Percentiles rank a stretch among this genome's conserved stretches.
These are phyloP conservation scores for Progne subis DNA, from an alignment of 2,113 vertebrate genomes.

Conservation along the genomic window DNA sequence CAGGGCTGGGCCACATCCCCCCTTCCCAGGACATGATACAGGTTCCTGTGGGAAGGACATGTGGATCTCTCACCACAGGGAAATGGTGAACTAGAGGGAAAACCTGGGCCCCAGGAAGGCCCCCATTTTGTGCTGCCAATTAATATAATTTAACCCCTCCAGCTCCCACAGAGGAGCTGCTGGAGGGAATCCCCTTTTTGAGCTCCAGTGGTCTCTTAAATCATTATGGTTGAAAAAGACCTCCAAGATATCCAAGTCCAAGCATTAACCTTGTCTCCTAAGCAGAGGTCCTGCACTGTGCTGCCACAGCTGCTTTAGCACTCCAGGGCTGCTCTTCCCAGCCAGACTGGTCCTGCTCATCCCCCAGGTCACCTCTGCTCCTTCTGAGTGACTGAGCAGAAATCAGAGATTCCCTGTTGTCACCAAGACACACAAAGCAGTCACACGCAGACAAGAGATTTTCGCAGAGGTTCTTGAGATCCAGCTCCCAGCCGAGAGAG, in stretches of 20 bases:
- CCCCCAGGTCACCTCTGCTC: background rate
- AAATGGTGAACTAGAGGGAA: fast-evolving
- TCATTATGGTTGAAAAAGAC: background rate
- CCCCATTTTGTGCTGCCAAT: background rate
- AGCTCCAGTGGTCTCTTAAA: background rate
- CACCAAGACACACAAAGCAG: no score
- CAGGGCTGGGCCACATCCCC: fast-evolving
- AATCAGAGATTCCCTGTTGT: background rate
- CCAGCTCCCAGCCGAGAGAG: no score
- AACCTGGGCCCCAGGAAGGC: background rate
- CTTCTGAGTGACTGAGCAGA: background rate
- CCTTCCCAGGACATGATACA: fast-evolving
- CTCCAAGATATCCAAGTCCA: background rate
- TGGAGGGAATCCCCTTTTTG: background rate
- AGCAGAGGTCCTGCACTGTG: background rate
- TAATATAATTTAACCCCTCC: background rate
- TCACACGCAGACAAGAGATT: no score
- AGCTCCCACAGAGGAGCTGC: background rate
- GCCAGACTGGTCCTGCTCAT: background rate
- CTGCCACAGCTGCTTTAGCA: background rate
- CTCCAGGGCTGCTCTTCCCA: background rate
- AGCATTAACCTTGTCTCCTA: background rate
- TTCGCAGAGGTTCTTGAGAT: no score
- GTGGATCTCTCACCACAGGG: background rate
- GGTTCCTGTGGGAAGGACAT: background rate